Base-by-base conservation (phyloP, 2,888 invertebrate genomes). In the Helicoverpa assulta region DNA sequence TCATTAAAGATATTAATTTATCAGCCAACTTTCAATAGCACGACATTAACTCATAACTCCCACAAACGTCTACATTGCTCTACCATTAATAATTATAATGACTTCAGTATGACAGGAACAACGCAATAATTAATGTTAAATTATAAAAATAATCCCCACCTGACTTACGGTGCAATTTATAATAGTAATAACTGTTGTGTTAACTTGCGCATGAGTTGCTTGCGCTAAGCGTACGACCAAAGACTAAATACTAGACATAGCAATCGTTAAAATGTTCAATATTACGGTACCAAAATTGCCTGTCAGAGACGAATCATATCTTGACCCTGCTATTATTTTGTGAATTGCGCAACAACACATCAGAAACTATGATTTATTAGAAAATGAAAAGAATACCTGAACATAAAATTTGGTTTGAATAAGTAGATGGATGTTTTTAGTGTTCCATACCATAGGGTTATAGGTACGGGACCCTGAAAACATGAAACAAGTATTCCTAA, bases 81-180 rank as follows among this genome's bases (percentile, higher is more conserved):
- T 52, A 65, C 26, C 43, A 78, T 76, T 68, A 67, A 64, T 76
- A 76, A 18, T 37, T 53, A 19, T 53, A 40, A 68, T 64, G 47
- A 50, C 60, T 18, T 40, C 16, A 14, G 43, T 8, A 51, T 50
- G 79, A 80, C 79, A 79, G 57, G 57, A 65, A 80, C 72, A 81
- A 29, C 64, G 64, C 52, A 67, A 80, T 70, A 70, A 69, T 68
- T 63, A 74, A 67, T 54, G 12, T 58, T 62, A 72, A 55, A 80
- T 70, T 52, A 58, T 52, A 26, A 64, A 72, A 69, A 65, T 77
- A 80, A 82, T 67, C 70, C 59, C 18, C 54, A 77, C 64, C 68
- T 65, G 80, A 75, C 67, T 60, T 61, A 72, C 59, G 64, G 62
- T 62, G 21, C 12, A 57, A 58, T 74, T 74, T 77, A 82, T 82